These are phyloP conservation scores for Sinohyriopsis cumingii DNA, from an alignment of 2,888 invertebrate species.

Conservation along the genomic window DNA sequence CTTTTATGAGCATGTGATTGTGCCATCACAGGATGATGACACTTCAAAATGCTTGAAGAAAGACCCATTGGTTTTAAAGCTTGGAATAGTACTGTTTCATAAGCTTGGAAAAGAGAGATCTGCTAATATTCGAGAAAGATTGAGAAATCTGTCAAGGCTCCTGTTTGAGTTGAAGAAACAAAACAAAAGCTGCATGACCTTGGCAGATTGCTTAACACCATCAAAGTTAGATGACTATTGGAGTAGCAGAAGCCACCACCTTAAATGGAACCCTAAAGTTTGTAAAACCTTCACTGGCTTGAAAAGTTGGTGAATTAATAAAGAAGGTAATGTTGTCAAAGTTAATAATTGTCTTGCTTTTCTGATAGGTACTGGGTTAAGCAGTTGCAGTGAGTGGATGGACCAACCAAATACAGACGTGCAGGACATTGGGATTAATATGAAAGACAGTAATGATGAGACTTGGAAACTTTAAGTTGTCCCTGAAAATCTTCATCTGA, in stretches of 20 bases:
- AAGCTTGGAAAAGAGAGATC: constrained; percentile 3
- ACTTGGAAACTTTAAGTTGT: too few relatives aligned
- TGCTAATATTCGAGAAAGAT: constrained; percentile 1
- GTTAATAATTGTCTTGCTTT: too few relatives aligned
- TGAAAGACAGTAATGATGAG: too few relatives aligned
- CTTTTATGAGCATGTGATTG: background rate
- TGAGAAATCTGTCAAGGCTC: constrained; percentile 3
- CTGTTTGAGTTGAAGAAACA: constrained; percentile 1
- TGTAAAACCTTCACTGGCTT: background rate
- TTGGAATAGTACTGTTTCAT: background rate
- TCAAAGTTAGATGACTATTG: constrained; percentile 2
- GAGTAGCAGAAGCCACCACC: background rate
- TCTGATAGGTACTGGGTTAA: too few relatives aligned
- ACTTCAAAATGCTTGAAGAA: constrained; percentile 1
- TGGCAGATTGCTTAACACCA: background rate
- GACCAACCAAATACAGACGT: too few relatives aligned
- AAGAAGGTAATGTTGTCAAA: background rate
- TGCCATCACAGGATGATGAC: constrained; percentile 1
- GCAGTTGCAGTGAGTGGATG: too few relatives aligned
- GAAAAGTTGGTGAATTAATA: background rate
- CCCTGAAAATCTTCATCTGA: too few relatives aligned
- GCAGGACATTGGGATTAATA: too few relatives aligned
- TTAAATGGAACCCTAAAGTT: constrained; percentile 1
- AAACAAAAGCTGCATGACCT: background rate
- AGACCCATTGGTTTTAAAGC: constrained; percentile 1